A percentile compares a stretch with the other conserved stretches of the same genome.
These are phyloP conservation scores for Archivesica marissinica DNA, from an alignment of 1,140 invertebrate species.

Conservation along the genomic window DNA sequence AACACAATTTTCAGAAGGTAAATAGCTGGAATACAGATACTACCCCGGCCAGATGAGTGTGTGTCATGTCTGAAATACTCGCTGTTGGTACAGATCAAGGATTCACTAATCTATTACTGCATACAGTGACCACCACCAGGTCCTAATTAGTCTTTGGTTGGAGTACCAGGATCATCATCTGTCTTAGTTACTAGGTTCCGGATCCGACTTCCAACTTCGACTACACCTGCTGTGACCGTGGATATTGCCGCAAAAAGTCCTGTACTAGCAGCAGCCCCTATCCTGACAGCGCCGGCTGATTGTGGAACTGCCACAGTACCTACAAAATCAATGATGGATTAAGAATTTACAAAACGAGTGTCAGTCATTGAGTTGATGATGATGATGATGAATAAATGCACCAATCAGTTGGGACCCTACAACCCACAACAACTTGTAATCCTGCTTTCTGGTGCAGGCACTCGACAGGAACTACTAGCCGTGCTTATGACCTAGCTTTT, in stretches of 20 bases:
- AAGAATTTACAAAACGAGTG: not conserved
- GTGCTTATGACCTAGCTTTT: not conserved
- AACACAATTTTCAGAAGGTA: no score
- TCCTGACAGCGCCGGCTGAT: conserved; percentile 12
- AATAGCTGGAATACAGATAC: no score
- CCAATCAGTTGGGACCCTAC: not conserved
- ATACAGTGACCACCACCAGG: no score
- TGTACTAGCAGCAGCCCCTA: not conserved
- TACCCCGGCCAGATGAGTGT: no score
- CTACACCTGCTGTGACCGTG: not conserved
- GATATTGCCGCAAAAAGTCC: not conserved
- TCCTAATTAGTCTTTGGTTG: no score
- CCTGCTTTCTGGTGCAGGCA: not conserved
- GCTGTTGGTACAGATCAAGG: no score
- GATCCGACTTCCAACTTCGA: not conserved
- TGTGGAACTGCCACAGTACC: conserved; percentile 8
- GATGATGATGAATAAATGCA: not conserved
- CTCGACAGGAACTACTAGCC: not conserved
- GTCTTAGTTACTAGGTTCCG: not conserved
- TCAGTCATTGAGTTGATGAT: not conserved
- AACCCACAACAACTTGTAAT: not conserved
- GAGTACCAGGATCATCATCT: no score
- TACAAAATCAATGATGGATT: not conserved
- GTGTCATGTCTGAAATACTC: no score
- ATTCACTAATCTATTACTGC: no score